A percentile compares a stretch with the other conserved stretches of the same genome.
phyloP scores from a whole-genome alignment of 2,888 invertebrate genomes.

The Eulithis testata region DNA sequence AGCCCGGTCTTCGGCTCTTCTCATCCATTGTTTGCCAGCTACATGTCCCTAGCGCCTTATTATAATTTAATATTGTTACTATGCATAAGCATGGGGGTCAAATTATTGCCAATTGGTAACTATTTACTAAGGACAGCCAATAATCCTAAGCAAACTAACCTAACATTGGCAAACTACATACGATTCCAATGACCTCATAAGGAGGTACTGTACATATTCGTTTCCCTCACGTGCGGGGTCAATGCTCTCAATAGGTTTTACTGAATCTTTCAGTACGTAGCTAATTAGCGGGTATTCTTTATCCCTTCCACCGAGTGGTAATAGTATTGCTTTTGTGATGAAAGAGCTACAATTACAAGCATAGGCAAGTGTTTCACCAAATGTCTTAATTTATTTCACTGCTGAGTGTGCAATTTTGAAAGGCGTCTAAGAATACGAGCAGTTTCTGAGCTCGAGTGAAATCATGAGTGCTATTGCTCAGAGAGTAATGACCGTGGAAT shows the following conservation, averaged over 20 bases:
- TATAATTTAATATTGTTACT: too few species aligned
- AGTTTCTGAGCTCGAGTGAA: not conserved
- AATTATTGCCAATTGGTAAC: not conserved
- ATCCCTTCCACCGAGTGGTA: not conserved
- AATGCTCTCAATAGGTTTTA: not conserved
- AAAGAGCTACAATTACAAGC: too few species aligned
- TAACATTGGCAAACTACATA: not conserved
- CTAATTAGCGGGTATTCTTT: not conserved
- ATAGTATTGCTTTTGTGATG: too few species aligned
- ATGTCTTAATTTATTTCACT: too few species aligned
- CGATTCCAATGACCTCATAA: conserved; percentile 2
- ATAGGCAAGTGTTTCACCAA: too few species aligned
- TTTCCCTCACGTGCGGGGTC: conserved; percentile 12
- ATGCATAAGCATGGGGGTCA: too few species aligned
- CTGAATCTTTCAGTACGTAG: not conserved
- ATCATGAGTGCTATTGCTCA: conserved; percentile 9
- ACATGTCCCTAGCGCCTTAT: too few species aligned
- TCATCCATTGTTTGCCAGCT: too few species aligned
- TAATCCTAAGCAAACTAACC: not conserved
- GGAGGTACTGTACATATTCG: conserved; percentile 1
- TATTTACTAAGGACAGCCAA: not conserved
- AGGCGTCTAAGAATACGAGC: conserved; percentile 1
- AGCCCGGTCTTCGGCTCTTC: too few species aligned
- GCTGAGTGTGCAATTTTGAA: not conserved
- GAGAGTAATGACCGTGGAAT: conserved; percentile 26